These are phyloP conservation scores for Acanthoscelides obtectus DNA, from an alignment of 2,888 invertebrate genomes.

Conservation along the genomic window DNA sequence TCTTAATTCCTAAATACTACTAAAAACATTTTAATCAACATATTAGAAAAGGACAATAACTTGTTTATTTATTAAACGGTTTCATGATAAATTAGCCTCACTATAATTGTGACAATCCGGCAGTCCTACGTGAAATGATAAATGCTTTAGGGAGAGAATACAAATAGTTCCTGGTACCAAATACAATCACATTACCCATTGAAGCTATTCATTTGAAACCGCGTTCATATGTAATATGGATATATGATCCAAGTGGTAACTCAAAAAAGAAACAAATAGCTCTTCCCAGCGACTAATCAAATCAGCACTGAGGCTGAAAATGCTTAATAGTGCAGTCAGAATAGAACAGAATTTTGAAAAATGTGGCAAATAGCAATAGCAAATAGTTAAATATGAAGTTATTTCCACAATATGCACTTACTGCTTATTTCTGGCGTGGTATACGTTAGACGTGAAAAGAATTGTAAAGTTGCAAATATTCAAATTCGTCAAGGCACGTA, in stretches of 20 bases:
- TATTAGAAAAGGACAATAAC: neutral
- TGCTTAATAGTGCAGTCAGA: neutral
- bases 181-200: neutral
- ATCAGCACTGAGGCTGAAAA: neutral
- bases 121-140: neutral
- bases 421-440: too few relatives aligned
- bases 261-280: neutral
- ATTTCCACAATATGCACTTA: too few relatives aligned
- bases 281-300: neutral
- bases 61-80: neutral
- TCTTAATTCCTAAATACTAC: too few relatives aligned
- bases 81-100: neutral
- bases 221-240: neutral
- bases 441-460: too few relatives aligned
- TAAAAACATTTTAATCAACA: too few relatives aligned
- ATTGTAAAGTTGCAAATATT: too few relatives aligned
- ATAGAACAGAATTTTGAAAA: too few relatives aligned
- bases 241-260: neutral
- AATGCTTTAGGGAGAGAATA: neutral
- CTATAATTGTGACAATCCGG: neutral
- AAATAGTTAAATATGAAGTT: too few relatives aligned
- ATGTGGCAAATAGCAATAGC: too few relatives aligned
- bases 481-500: too few relatives aligned
- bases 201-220: neutral
- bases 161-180: neutral